Percentiles rank a stretch among this genome's conserved stretches.
These are phyloP conservation scores for Hylia prasina DNA, from an alignment of 2,113 vertebrate species.

Conservation along the genomic window DNA sequence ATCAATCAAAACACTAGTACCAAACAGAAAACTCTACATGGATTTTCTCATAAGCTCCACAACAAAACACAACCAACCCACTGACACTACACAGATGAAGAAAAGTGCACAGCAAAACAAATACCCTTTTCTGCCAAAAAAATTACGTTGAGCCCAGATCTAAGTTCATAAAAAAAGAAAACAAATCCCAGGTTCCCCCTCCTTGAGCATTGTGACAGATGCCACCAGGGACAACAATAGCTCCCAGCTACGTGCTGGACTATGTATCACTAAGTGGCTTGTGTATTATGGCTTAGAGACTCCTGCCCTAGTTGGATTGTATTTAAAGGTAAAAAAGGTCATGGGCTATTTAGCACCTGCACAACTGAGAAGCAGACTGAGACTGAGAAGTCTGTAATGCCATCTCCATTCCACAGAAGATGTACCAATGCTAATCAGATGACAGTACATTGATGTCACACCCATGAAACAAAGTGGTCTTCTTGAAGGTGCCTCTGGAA, in stretches of 20 bases:
- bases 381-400: not conserved
- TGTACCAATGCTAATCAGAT: accelerated
- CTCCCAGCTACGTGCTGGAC: not conserved
- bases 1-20: not conserved
- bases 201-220: not conserved
- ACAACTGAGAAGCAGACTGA: not conserved
- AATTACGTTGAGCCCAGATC: not conserved
- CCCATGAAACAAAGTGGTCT: not conserved
- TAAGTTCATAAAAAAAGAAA: not conserved
- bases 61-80: not conserved
- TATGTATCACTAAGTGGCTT: not conserved
- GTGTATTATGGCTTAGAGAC: not conserved
- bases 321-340: not conserved
- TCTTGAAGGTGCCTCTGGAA: not conserved
- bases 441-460: not conserved
- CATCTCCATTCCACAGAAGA: not conserved
- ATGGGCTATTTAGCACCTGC: not conserved
- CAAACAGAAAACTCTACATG: not conserved
- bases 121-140: not conserved
- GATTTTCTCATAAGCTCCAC: not conserved
- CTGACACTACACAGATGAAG: not conserved
- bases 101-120: not conserved
- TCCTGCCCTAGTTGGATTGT: not conserved
- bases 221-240: not conserved
- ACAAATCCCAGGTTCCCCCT: not conserved